Evolutionary conservation across 2,797 vertebrate species (phyloP), one percentile per base, ranked within the genome.

Genomic region (Astyanax mexicanus): DNA sequence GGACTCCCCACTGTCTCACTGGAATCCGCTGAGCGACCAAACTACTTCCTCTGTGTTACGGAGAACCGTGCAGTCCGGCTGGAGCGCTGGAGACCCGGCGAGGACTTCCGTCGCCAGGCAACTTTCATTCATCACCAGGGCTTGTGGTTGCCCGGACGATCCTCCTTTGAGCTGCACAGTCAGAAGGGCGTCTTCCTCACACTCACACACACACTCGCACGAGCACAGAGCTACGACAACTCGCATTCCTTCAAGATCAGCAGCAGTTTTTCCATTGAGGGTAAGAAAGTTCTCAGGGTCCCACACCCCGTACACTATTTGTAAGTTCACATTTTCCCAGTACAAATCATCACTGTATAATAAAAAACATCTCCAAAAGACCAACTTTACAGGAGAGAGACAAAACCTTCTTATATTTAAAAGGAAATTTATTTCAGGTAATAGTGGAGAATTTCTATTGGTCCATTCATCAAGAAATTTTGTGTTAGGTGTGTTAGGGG

Each of bases 1-100:
- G 98, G 95, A 21, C 78, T 94, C 19, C 92, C 94, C 29, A 89
- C 96, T 60, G 91, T 98, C 85, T 99, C 96, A 0, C 83, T 99
- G 84, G 98, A 99, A 82, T 98, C 96, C 78, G 97, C 97, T 1
- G 97, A 98, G 88, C 95, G 98, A 68, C 97, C 98, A 29, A 99
- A 98, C 90, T 98, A 95, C 87, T 99, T 98, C 88, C 91, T 99
- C 23, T 95, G 86, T 0, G 91, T 95, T 35, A 91, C 93, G 0
- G 86, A 93, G 3, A 89, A 94, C 67, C 92, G 91, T 69, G 87
- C 76, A 0, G 35, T 98, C 44, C 92, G 91, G 9, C 45, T 99
- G 90, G 93, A 96, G 82, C 94, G 86, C 57, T 99, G 97, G 98
- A 91, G 89, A 81, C 88, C 89, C 42, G 95, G 88, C 67, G 84